phyloP scores from a whole-genome alignment of 2,888 invertebrate species.

The Scaptomyza caliginosa region DNA sequence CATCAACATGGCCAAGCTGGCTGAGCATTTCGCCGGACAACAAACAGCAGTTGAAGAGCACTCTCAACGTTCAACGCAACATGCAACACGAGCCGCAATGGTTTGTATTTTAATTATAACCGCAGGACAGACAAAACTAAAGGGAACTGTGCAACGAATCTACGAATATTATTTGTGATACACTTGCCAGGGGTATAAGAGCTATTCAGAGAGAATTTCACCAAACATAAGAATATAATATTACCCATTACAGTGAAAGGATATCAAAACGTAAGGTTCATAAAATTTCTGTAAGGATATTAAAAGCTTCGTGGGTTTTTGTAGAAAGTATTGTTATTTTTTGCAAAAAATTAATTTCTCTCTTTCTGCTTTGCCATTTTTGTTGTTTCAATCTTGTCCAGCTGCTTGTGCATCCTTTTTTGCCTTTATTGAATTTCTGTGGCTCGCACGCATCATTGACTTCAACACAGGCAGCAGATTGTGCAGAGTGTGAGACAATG shows the following conservation, averaged over 20 bases:
- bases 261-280: too few relatives aligned
- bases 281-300: constrained; percentile 4
- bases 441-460: constrained; percentile 1
- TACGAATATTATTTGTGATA: background rate
- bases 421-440: constrained; percentile 43
- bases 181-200: background rate
- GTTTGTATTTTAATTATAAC: constrained; percentile 65
- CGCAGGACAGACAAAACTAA: constrained; percentile 35
- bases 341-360: constrained; percentile 7
- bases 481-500: constrained; percentile 23
- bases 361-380: constrained; percentile 2
- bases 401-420: constrained; percentile 24
- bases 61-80: background rate
- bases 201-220: background rate
- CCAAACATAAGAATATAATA: background rate
- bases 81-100: constrained; percentile 4
- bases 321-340: constrained; percentile 15
- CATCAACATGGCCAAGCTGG: constrained; percentile 13
- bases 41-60: constrained; percentile 8
- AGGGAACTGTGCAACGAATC: constrained; percentile 5
- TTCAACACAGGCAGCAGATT: background rate
- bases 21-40: constrained; percentile 9
- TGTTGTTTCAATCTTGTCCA: constrained; percentile 23
- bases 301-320: background rate
- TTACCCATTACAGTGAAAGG: too few relatives aligned